Base-by-base conservation (phyloP, 2,113 vertebrate species). In the Salvelinus namaycush region DNA sequence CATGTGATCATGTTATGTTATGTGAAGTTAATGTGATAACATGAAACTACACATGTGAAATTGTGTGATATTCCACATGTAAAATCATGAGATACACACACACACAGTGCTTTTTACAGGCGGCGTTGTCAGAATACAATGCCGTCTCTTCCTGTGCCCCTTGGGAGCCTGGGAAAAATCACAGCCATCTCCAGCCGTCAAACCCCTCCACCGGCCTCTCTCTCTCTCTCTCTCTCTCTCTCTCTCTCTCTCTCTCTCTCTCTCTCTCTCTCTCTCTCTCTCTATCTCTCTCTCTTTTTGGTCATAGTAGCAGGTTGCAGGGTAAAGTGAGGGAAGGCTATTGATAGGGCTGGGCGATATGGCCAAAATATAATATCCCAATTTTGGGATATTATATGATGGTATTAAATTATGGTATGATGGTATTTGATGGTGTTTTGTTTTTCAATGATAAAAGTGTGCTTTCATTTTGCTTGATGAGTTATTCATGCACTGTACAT, bases 61-160 rank as follows among this genome's bases (percentile, higher is more conserved):
- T 44, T 44, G 39, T 44, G 39, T 44, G 39, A 44, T 44, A 44
- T 44, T 11, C 39, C 39, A 44, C 39, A 44, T 44, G 39, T 3
- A 44, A 11, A 44, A 90, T 92, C 91, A 91, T 89, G 34, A 34
- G 6, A 34, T 1, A 14, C 51, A 31, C 26, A 60, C 24, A 72
- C 49, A 72, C 49, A 59, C 49, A 60, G 24, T 20, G 76, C 76
- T 88, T 87, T 81, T 89, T 84, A 87, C 89, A 89, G 86, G 60
- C 79, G 18, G 72, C 83, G 87, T 92, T 92, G 90, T 91, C 89
- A 89, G 89, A 89, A 91, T 90, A 93, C 91, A 92, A 92, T 91
- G 90, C 91, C 74, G 69, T 89, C 83, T 92, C 89, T 92, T 89
- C 92, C 83, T 72, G 77, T 83, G 89, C 84, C 92, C 88, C 91